phyloP scores from a whole-genome alignment of 2,888 invertebrate genomes.

The Meganola albula region DNA sequence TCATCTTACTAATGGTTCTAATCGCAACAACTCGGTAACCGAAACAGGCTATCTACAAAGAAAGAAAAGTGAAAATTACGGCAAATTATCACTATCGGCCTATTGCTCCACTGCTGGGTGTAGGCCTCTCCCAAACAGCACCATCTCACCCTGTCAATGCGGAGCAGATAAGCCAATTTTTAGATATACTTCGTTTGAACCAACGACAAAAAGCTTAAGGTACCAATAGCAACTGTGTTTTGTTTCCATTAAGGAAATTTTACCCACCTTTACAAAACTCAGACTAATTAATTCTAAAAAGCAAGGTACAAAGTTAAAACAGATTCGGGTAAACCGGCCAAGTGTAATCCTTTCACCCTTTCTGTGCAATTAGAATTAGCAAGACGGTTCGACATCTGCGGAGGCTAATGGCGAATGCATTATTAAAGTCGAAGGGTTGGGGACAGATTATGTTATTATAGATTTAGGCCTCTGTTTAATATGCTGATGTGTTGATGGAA shows the following conservation, averaged over 20 bases:
- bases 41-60: no score
- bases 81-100: no score
- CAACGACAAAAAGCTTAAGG: no score
- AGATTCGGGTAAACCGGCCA: constrained; percentile 38
- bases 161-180: no score
- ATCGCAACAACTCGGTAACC: no score
- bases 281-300: constrained; percentile 40
- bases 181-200: no score
- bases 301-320: constrained; percentile 39
- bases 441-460: constrained; percentile 69
- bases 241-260: constrained; percentile 37
- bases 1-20: no score
- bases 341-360: constrained; percentile 66
- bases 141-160: no score
- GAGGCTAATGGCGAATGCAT: constrained; percentile 74
- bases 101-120: no score
- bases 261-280: constrained; percentile 20
- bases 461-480: constrained; percentile 43
- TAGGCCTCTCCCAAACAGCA: no score
- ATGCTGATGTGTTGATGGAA: constrained; percentile 36
- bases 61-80: no score
- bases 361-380: constrained; percentile 64
- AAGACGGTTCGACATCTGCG: constrained; percentile 64
- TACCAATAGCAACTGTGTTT: constrained; percentile 31
- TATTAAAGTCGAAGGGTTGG: constrained; percentile 70